Percentiles rank a stretch among this genome's conserved stretches.
These are phyloP conservation scores for Ambastaia sidthimunki DNA, from an alignment of 2,797 vertebrate species.

Conservation along the genomic window DNA sequence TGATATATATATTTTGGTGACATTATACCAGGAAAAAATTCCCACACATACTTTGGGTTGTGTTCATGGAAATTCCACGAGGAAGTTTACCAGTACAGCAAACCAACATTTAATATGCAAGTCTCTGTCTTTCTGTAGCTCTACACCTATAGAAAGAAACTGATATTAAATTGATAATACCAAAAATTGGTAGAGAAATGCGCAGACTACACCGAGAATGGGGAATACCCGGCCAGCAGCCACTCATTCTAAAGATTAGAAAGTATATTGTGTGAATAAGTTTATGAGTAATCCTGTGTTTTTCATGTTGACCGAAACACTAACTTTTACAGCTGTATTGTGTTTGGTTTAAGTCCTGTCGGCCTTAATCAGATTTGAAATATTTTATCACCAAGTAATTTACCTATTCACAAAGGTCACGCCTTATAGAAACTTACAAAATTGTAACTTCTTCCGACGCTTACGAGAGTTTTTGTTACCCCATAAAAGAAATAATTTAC, in stretches of 20 bases:
- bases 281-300: conserved; percentile 8
- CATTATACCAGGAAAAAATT: background rate
- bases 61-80: background rate
- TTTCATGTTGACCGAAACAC: background rate
- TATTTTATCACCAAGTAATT: background rate
- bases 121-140: background rate
- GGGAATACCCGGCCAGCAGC: background rate
- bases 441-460: background rate
- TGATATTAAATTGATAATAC: too few relatives aligned
- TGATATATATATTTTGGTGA: background rate
- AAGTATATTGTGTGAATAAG: conserved; percentile 1
- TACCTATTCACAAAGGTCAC: background rate
- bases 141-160: background rate
- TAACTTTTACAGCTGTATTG: background rate
- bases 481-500: background rate
- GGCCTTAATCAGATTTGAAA: too few relatives aligned
- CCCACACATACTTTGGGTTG: background rate
- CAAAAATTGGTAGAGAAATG: background rate
- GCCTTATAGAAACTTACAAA: too few relatives aligned
- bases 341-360: background rate
- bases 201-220: background rate
- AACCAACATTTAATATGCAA: background rate
- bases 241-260: conserved; percentile 16
- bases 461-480: background rate
- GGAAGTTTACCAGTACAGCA: background rate